phyloP scores from a whole-genome alignment of 2,113 vertebrate species.

The Enhydra lutris region DNA sequence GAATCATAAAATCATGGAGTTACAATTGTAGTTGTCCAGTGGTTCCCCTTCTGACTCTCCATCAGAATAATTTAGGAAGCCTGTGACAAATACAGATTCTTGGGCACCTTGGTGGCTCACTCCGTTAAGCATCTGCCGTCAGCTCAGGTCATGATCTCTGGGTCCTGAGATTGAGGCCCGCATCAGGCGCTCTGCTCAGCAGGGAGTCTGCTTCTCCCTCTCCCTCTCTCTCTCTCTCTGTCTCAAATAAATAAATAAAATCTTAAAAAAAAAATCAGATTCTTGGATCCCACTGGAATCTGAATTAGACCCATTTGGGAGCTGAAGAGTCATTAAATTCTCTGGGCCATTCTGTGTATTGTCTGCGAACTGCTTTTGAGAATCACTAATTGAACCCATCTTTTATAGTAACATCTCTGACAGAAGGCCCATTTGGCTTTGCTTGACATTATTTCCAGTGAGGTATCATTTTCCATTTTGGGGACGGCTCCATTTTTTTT shows the following conservation, averaged over 20 bases:
- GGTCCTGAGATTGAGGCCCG: not conserved
- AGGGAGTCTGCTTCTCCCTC: not conserved
- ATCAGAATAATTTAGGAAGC: not conserved
- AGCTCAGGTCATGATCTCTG: not conserved
- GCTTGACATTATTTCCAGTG: not conserved
- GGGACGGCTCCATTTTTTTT: not conserved
- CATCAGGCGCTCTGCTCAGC: not conserved
- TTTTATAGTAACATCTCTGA: not conserved
- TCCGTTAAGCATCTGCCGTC: not conserved
- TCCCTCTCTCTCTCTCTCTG: too few relatives aligned
- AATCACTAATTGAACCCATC: not conserved
- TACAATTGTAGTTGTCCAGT: not conserved
- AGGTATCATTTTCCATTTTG: slow-evolving; percentile 19
- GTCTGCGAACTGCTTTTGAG: not conserved
- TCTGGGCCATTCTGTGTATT: not conserved
- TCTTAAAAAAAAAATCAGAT: not conserved
- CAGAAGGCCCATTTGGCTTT: not conserved
- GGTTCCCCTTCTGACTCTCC: not conserved
- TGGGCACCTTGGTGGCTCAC: not conserved
- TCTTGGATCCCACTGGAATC: not conserved
- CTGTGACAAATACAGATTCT: not conserved
- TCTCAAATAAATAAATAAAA: not conserved
- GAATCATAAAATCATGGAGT: not conserved
- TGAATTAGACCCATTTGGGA: not conserved
- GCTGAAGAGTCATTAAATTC: not conserved